Evolutionary conservation across 2,888 invertebrate genomes (phyloP), one percentile per base, ranked within the genome.

Genomic region (Oscheius sp.): DNA sequence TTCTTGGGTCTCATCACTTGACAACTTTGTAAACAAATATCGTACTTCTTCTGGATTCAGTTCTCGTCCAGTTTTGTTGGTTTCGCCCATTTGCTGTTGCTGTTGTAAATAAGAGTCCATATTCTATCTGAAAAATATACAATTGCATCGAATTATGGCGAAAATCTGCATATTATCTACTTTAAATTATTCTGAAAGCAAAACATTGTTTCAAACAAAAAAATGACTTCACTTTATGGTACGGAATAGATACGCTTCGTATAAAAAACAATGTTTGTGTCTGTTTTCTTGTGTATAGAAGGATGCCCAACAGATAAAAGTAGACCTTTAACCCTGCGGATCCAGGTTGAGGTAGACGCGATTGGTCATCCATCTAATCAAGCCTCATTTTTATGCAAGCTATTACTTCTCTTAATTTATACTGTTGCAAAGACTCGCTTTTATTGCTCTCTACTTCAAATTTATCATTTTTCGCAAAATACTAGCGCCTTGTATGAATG

Each of bases 1-100:
- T 43, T 83, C 83, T 46, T 81, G 75, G 59, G 79, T 78, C 69
- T 86, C 86, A 66, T 86, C 86, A 18, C 84, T 82, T 7, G 85
- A 85, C 5, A 86, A 25, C 56, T 77, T 78, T 55, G 77, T 78
- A 52, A 85, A 70, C 2, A 85, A 61, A 64, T 81, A 76, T 21
- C 85, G 78, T 16, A 83, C 58, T 70, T 83, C 80, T 49, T 83
- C 80, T 13, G 61, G 43, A 23, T 63, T 82, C 45, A 82, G 66
- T 23, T 64, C 53, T 21, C 63, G 35, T 3, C 9, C 35, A 35
- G 35, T 35, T 35, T 35, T 35, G 5, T 35, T 35, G 35, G 45
- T 27, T 58, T 58, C 25, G 46, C 18, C 49, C 23, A 13, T 27
- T 21, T 46, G 23, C n/a, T 35, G 55, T 13, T 52, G 43, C 1